These are phyloP conservation scores for Alectoris magna DNA, from an alignment of 2,797 vertebrate species.

Conservation along the genomic window DNA sequence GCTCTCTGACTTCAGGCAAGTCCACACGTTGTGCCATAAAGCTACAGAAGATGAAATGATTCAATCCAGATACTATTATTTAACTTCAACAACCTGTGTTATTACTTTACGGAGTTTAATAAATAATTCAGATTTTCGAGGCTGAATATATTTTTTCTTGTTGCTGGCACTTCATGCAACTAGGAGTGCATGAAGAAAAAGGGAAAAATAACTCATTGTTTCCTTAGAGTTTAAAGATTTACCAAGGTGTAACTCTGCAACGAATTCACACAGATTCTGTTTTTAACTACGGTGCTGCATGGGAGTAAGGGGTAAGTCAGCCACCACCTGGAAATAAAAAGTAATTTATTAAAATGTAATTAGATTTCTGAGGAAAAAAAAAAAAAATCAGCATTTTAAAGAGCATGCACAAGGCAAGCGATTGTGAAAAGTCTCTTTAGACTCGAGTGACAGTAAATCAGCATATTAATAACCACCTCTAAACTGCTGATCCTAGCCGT, in stretches of 20 bases:
- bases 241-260: neutral
- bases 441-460: slow-evolving; percentile 49
- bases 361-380: neutral
- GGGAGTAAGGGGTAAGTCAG: neutral
- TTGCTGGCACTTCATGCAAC: neutral
- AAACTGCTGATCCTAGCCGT: slow-evolving; percentile 44
- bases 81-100: slow-evolving; percentile 23
- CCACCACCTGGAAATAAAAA: slow-evolving; percentile 23
- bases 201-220: neutral
- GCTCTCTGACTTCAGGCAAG: slow-evolving; percentile 13
- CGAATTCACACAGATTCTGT: neutral
- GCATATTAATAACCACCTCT: slow-evolving; percentile 58
- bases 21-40: neutral
- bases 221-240: slow-evolving; percentile 33
- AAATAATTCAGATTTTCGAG: slow-evolving; percentile 53
- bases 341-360: slow-evolving; percentile 10
- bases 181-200: slow-evolving; percentile 28
- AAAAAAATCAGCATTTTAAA: slow-evolving; percentile 41
- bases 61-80: slow-evolving; percentile 50
- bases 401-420: slow-evolving; percentile 18
- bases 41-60: slow-evolving; percentile 27
- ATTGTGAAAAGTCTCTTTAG: slow-evolving; percentile 40
- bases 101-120: slow-evolving; percentile 43
- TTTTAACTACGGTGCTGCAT: neutral
- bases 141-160: slow-evolving; percentile 1